Base-by-base conservation (phyloP, 2,888 invertebrate genomes). In the Isotomurus palustris region DNA sequence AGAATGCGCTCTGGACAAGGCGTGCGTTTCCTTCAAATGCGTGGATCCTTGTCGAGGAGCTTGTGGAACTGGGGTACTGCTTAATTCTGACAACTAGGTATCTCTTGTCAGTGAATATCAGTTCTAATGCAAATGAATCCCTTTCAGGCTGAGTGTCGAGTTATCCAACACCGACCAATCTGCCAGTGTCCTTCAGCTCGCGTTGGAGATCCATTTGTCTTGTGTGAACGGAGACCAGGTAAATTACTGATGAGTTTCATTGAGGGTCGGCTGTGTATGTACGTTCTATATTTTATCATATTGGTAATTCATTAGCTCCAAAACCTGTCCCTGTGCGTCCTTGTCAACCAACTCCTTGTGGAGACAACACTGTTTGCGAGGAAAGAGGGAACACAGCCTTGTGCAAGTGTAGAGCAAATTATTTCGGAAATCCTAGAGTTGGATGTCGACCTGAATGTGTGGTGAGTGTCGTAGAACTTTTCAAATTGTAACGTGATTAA, bases 361-460 rank as follows among this genome's bases (percentile, higher is more conserved):
- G 88, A 24, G 78, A 84, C 8, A 88, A 88, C 73, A 84, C 88
- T 1, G 75, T 82, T 54, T 88, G 88, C 70, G 78, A 80, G 72
- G 82, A 87, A 68, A 75, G 78, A 48, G 80, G 81, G 66, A 83
- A 83, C n/a, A 82, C 81, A 2, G 77, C 84, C 2, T 78, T 82
- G 8, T 91, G 91, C 73, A 79, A 83, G 63, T 91, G 91, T 73
- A 79, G 82, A 56, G 81, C 82, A 55, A 84, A 84, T 49, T 91
- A 86, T 75, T 85, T 81, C 69, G 91, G 91, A 44, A 87, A 91
- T 76, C 88, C 91, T 1, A 83, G 84, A 68, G 76, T 85, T 61
- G 85, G 84, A 5, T 90, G 88, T 71, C 79, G 88, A 64, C 91
- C 91, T 4, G 88, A 91, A 74, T 91, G 91, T 73, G 81, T 89